Evolutionary conservation across 2,888 invertebrate genomes (phyloP), one percentile per base, ranked within the genome.

Genomic region (Syritta pipiens): DNA sequence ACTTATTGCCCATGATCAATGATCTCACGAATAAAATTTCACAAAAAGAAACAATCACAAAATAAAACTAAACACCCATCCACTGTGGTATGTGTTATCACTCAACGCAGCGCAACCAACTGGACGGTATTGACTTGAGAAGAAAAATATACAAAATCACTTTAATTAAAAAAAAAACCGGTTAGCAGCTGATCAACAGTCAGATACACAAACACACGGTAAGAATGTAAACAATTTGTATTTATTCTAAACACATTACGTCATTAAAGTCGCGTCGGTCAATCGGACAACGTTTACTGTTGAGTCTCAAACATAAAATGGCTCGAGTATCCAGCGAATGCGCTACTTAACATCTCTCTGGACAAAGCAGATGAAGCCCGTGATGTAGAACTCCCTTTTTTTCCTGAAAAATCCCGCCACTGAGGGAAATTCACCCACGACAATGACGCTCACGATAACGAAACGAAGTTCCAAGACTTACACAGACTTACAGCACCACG

Each of bases 191-290:
- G 76, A 71, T 76, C 63, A 35, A 20, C 59, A 24, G 20, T 46
- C 40, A 19, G 1, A n/a, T 14, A 28, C 20, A 24, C 22, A 35
- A 19, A n/a, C 28, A 24, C 44, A 40, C 40, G 14, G 17, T 35
- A 30, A 42, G 37, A 40, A 57, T 63, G 76, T 71, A 71, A 76
- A 76, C 71, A 76, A 51, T 76, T n/a, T n/a, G n/a, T n/a, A n/a
- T n/a, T 59, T 63, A 63, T 76, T 76, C 51, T 63, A 4, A 42
- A 63, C n/a, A 10, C 4, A 32, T 76, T 69, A 63, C 75, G 69
- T 76, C 69, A 76, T 60, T 32, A 49, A 32, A 28, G 10, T 20
- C 24, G 19, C 14, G 20, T 17, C 7, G n/a, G 26, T 12, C 14
- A 12, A 35, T 19, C 40, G n/a, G 17, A 55, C 35, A 26, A 30